Evolutionary conservation across 2,888 invertebrate genomes (phyloP).

Genomic region (Tenthredo livida): DNA sequence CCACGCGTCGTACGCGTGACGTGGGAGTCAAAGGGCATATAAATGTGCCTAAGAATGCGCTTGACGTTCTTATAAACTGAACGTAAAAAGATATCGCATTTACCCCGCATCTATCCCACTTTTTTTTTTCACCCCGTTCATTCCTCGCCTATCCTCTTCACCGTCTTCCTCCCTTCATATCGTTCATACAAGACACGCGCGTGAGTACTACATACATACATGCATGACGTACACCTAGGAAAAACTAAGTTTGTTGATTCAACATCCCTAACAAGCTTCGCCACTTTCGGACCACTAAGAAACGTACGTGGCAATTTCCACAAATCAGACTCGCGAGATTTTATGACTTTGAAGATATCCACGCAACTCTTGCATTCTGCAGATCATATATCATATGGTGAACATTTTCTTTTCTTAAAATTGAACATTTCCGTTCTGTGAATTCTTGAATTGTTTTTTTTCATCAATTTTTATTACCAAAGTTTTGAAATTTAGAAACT

Average conservation of each 20-base stretch:
- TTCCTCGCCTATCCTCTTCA: not conserved
- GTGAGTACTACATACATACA: not conserved
- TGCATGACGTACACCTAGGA: not conserved
- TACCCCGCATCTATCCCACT: too few relatives aligned
- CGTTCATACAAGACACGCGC: slow-evolving; percentile 35
- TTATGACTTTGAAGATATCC: not conserved
- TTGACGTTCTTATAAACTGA: slow-evolving; percentile 47
- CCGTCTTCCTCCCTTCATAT: not conserved
- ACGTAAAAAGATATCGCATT: slow-evolving; percentile 44
- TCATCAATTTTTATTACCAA: too few relatives aligned
- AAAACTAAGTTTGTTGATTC: slow-evolving; percentile 25
- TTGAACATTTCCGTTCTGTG: too few relatives aligned
- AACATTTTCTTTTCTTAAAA: too few relatives aligned
- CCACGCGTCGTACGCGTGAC: slow-evolving; percentile 51
- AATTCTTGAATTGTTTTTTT: too few relatives aligned
- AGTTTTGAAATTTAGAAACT: not conserved
- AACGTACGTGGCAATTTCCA: not conserved
- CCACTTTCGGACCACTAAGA: not conserved
- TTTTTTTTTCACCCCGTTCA: not conserved
- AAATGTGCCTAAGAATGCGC: slow-evolving; percentile 39
- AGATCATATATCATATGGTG: too few relatives aligned
- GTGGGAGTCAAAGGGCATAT: slow-evolving; percentile 44
- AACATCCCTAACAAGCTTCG: slow-evolving; percentile 30
- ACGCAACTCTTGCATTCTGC: too few relatives aligned
- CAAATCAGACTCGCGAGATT: too few relatives aligned